Percentiles rank a stretch among this genome's conserved stretches.
Conservation (phyloP, 1,140 invertebrate species). For the Nebria ingens region DNA sequence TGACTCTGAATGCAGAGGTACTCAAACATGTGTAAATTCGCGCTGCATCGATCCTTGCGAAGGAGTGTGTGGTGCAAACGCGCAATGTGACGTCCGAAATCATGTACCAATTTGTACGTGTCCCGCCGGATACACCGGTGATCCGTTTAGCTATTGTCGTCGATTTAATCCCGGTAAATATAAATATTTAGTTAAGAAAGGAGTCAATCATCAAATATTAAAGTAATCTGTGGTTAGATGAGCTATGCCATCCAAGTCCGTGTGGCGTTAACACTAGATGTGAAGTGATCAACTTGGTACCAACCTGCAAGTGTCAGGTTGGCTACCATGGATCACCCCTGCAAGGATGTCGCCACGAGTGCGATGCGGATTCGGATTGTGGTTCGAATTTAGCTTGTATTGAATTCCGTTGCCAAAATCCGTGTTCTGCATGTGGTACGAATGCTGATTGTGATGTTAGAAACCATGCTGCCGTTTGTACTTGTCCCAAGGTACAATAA, state of each 20-base stretch:
- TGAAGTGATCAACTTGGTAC: conserved; percentile 59
- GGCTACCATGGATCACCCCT: conserved; percentile 65
- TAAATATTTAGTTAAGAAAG: neutral
- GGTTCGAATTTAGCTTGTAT: conserved; percentile 56
- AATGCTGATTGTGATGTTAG: conserved; percentile 68
- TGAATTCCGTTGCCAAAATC: conserved; percentile 65
- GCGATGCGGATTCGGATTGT: conserved; percentile 66
- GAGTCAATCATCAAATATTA: neutral
- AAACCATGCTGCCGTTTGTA: conserved; percentile 68
- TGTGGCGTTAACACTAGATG: conserved; percentile 72
- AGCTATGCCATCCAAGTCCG: conserved; percentile 66
- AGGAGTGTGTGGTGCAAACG: conserved; percentile 49
- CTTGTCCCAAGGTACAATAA: conserved; percentile 60
- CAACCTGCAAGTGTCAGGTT: conserved; percentile 63
- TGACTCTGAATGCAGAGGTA: conserved; percentile 37
- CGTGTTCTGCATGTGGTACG: conserved; percentile 63
- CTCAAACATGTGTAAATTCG: conserved; percentile 43
- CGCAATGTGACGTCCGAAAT: conserved; percentile 47
- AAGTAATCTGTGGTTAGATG: conserved; percentile 43
- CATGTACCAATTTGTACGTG: conserved; percentile 55
- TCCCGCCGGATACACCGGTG: conserved; percentile 50
- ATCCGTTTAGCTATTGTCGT: conserved; percentile 45
- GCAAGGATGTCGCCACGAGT: conserved; percentile 63
- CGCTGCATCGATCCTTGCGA: conserved; percentile 49
- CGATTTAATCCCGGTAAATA: conserved; percentile 39